These are phyloP conservation scores for Arremon aurantiirostris DNA, from an alignment of 2,797 vertebrate genomes.

Conservation along the genomic window DNA sequence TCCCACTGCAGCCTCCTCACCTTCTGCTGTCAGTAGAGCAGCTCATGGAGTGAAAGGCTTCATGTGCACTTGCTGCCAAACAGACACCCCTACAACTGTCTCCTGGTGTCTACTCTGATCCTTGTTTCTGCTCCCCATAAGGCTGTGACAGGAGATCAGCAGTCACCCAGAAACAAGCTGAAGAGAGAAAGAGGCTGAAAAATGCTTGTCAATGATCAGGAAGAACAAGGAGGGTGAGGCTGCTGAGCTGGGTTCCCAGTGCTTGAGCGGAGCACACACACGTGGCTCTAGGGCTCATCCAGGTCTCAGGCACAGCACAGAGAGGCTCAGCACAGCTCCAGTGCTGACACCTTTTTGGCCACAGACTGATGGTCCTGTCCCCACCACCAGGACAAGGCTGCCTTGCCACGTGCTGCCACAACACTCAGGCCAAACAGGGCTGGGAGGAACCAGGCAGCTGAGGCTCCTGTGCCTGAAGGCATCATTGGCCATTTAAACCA, in stretches of 20 bases:
- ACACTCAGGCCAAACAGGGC: neutral
- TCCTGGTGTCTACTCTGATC: neutral
- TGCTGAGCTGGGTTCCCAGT: neutral
- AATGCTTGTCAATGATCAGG: neutral
- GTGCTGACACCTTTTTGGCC: fast-evolving
- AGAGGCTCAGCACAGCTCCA: neutral
- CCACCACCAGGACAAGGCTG: fast-evolving
- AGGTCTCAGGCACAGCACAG: neutral
- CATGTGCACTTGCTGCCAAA: fast-evolving
- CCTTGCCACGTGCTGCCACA: fast-evolving
- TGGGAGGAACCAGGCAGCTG: fast-evolving
- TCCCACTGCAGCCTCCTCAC: neutral
- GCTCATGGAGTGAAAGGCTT: neutral
- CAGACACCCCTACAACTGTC: neutral
- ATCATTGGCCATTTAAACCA: neutral
- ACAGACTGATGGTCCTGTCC: neutral
- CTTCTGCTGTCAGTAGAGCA: neutral
- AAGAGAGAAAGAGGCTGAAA: neutral
- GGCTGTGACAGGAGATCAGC: neutral
- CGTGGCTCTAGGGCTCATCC: neutral
- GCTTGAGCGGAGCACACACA: neutral
- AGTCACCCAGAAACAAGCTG: neutral
- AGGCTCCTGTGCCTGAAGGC: fast-evolving
- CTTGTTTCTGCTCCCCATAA: neutral
- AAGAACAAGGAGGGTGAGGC: neutral